Evolutionary conservation across 92 coral and sea anemone species (phyloP), one percentile per base, ranked within the genome.

Genomic region (Siderastrea radians): DNA sequence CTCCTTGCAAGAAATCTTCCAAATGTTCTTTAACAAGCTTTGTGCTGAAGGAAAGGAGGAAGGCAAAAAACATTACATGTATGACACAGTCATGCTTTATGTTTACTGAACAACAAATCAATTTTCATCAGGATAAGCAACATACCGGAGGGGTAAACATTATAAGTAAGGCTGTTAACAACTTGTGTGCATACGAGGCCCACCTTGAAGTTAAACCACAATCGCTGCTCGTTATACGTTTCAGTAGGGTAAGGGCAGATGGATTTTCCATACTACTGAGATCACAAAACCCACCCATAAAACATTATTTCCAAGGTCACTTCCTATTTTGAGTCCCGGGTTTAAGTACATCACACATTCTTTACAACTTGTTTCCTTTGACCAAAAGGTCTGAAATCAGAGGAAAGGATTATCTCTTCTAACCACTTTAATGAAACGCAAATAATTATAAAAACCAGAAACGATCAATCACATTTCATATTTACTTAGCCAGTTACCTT

Each of bases 21-120:
- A 92, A 51, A 72, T 92, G 88, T 13, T 70, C 85, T 57, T 75
- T 75, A 26, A 92, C 93, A 46, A 75, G 51, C 70, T 71, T 57
- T 19, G 70, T 45, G 68, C 87, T 87, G 12, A 72, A 26, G 3
- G 3, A 13, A 62, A 47, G 8, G 5, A 48, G 48, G 3, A n/a
- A 55, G 13, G 47, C 5, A 19, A 75, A 44, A n/a, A 7, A 15
- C 63, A 51, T 5, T 44, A 52, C 51, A 17, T 13, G 75, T 68
- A 72, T 79, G 67, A 74, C 51, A 13, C 52, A 58, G 71, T 53
- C 45, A 74, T n/a, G 44, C 15, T 26, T 14, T 12, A 64, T 12
- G 5, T 55, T 7, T 9, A 2, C 47, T 6, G 10, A n/a, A 16
- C 0, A 75, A 49, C 10, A 6, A n/a, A n/a, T n/a, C 62, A 52